Evolutionary conservation across 2,888 invertebrate genomes (phyloP), one percentile per base, ranked within the genome.

Genomic region (Philereme transversata): DNA sequence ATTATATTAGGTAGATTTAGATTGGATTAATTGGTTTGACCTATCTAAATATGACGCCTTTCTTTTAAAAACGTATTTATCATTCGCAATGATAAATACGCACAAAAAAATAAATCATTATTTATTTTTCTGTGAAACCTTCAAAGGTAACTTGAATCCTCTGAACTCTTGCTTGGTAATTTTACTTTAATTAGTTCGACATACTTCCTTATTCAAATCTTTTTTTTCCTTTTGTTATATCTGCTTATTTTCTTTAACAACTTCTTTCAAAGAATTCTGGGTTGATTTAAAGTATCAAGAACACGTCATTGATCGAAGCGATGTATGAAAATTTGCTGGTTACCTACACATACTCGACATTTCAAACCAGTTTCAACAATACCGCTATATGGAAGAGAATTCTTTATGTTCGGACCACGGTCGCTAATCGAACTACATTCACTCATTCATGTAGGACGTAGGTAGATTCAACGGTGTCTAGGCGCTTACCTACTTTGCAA

Each of bases 361-460:
- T 82, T 78, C 76, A 80, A 89, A 90, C 89, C 87, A 74, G 90
- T 88, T 87, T 70, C 71, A 69, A 71, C 68, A 56, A 75, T 78
- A 85, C 90, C 88, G 90, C 87, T 90, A 90, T 73, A 69, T 84
- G 83, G 83, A 85, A 85, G 86, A 85, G 82, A 87, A 88, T 83
- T 84, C 83, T 86, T 87, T 83, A 87, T 85, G 82, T 72, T 75
- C 79, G 74, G 76, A 75, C 79, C 76, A 78, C 77, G 78, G 80
- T 80, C 82, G 81, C 82, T 51, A 78, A 75, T 77, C 77, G 76
- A 78, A 76, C 63, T 51, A 64, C 64, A 62, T 67, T 64, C 67
- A 60, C 64, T 63, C 53, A 53, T 41, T 41, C 46, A 52, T 52
- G 48, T 54, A 51, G 48, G 38, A 52, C 49, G 48, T 54, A 51